Base-by-base conservation (phyloP, 2,113 vertebrate species). In the Phainopepla nitens region DNA sequence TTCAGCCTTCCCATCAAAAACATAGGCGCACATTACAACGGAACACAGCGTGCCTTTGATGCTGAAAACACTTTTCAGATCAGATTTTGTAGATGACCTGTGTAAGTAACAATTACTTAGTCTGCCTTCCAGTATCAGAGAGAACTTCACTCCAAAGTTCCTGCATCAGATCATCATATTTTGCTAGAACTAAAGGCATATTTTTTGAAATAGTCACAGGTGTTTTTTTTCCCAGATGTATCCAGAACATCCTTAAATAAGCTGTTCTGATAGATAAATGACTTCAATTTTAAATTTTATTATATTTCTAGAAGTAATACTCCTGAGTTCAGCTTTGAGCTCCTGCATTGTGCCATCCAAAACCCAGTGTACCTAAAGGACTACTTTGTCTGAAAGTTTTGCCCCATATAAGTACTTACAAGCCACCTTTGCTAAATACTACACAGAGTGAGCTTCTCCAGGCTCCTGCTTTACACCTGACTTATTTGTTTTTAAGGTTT, bases 301-400 rank as follows among this genome's bases (percentile, higher is more conserved):
- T 82, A 1, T n/a, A 76, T 88, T 80, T 88, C 82, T 88, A 90
- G 50, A 85, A 76, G 33, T 79, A 94, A 88, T 25, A 57, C 21
- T 85, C 22, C 57, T 15, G 20, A 61, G 13, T 35, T 73, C 42
- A 66, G 53, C 33, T 94, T 84, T 76, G 42, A 73, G 36, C 5
- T 57, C 39, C 78, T 66, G 10, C 39, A 57, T 39, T 93, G 71
- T 80, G 53, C 16, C 36, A 75, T n/a, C 7, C 10, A 78, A 44
- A 91, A 58, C 21, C 27, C 65, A 44, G n/a, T 58, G 21, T 3
- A 65, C 21, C 50, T 71, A 58, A 88, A 90, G 31, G 14, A 64
- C 33, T 65, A 35, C 19, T 72, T 25, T 20, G 24, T 19, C 58
- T 36, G 36, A 82, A 85, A 70, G 58, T 42, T 84, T 85, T 60